Evolutionary conservation across 2,113 vertebrate species (phyloP).

Genomic region (Mastomys natalensis): DNA sequence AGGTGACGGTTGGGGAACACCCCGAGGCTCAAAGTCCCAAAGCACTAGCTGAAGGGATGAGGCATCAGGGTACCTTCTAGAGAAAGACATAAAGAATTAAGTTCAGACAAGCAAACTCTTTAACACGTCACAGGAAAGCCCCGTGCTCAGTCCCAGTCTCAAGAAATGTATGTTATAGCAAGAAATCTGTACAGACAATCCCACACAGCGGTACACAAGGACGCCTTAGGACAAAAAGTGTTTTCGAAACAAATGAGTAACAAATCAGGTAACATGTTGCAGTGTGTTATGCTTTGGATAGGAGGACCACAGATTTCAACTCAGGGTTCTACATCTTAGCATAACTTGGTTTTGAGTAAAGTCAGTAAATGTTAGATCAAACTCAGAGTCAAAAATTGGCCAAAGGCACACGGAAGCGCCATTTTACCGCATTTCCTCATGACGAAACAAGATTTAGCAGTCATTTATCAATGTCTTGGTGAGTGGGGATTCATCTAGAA

Average conservation of each 20-base stretch:
- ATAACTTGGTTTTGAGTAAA: constrained; percentile 37
- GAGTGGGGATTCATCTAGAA: too few relatives aligned
- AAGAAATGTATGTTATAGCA: not conserved
- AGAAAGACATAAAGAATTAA: not conserved
- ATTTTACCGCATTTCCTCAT: too few relatives aligned
- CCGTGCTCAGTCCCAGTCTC: not conserved
- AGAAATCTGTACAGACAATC: not conserved
- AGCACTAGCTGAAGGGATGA: not conserved
- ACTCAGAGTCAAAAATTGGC: too few relatives aligned
- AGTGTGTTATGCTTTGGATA: not conserved
- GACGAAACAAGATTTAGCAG: too few relatives aligned
- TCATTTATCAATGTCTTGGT: too few relatives aligned
- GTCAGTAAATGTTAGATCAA: not conserved
- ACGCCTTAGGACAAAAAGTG: not conserved
- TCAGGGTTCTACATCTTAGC: not conserved
- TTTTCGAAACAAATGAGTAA: not conserved
- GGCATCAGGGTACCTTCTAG: too few relatives aligned
- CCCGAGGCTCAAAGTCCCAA: constrained; percentile 1
- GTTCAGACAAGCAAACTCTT: not conserved
- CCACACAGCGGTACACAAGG: not conserved
- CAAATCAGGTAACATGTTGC: not conserved
- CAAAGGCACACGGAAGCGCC: too few relatives aligned
- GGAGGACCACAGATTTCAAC: not conserved
- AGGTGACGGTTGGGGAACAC: not conserved
- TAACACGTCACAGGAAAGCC: not conserved